These are phyloP conservation scores for Tapirus indicus DNA, from an alignment of 2,797 vertebrate genomes.

Conservation along the genomic window DNA sequence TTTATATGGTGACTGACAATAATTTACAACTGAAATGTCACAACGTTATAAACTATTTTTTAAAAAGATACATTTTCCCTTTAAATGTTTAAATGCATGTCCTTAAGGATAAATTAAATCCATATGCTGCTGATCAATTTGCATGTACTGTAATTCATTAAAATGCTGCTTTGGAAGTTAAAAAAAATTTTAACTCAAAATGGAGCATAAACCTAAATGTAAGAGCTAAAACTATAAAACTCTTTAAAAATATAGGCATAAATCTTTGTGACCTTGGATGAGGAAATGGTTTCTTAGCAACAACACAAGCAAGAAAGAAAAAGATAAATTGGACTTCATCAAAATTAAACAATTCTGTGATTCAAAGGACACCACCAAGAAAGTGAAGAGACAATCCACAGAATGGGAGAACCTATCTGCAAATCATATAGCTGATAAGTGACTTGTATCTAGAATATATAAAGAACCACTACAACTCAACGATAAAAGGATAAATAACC, in stretches of 20 bases:
- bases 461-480: neutral
- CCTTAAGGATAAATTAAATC: constrained; percentile 64
- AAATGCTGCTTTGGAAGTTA: constrained; percentile 66
- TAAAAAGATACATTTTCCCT: constrained; percentile 31
- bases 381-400: neutral
- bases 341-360: neutral
- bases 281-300: constrained; percentile 1
- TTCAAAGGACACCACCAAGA: neutral
- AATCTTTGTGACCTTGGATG: neutral
- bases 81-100: constrained; percentile 71
- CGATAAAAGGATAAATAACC: neutral
- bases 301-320: neutral
- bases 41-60: no score
- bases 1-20: no score
- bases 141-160: constrained; percentile 68
- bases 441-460: neutral
- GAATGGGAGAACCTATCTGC: neutral
- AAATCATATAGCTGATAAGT: neutral
- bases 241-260: neutral
- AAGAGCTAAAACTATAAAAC: constrained; percentile 31
- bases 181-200: constrained; percentile 29
- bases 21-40: no score
- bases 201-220: neutral
- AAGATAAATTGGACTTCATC: neutral
- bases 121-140: constrained; percentile 65